Evolutionary conservation across 1,140 invertebrate species (phyloP), one percentile per base, ranked within the genome.

Genomic region (Drosophila melanogaster): DNA sequence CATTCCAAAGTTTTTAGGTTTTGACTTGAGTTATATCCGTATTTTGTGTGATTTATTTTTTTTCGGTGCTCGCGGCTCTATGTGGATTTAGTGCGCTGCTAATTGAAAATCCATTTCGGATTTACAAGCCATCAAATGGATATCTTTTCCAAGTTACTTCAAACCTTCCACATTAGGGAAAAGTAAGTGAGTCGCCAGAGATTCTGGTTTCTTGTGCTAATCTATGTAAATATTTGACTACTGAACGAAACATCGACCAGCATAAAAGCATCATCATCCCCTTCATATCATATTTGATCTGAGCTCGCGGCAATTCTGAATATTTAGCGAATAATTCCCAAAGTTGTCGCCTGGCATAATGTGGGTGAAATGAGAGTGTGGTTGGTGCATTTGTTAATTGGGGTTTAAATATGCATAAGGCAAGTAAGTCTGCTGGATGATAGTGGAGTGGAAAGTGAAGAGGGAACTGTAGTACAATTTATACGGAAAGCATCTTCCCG

Each of bases 131-230:
- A 55, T 22, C 56, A 72, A 80, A 87, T 87, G 83, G 83, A 84
- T 55, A 56, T 87, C 41, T 87, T 87, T 50, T 87, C 83, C 58
- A 87, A 89, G 76, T 87, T 87, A 66, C 74, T 62, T 76, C 89
- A 79, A 56, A 83, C 71, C 66, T 83, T 89, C 50, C 78, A 62
- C 43, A 87, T 89, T 71, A 87, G 71, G 83, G 79, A 66, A 58
- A 83, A 87, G 84, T 89, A 75, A 75, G 83, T 83, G 40, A 53
- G 24, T 57, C 30, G 24, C 33, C 11, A 43, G 55, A 15, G 17
- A 44, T 22, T 66, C 51, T 46, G 22, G 7, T 4, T 30, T 6
- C 11, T 26, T 7, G 2, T 4, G 2, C 22, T 22, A 33, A 38
- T n/a, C 19, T 35, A 30, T 60, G 35, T 43, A 46, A 33, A 50